phyloP scores from a whole-genome alignment of 2,888 invertebrate genomes.

The Nezara viridula region DNA sequence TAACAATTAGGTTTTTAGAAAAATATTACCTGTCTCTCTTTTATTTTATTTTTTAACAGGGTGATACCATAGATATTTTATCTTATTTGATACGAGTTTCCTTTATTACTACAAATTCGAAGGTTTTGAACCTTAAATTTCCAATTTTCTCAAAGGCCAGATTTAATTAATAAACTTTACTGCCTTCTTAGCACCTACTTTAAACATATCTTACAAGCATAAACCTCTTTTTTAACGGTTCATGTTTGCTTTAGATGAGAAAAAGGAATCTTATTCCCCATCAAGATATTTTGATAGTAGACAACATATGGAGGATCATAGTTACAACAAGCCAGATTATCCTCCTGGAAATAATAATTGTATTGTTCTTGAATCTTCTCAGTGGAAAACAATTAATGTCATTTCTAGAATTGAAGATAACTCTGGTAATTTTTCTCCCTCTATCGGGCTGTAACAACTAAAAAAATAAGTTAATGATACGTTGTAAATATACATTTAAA shows the following conservation, averaged over 20 bases:
- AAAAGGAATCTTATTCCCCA: background rate
- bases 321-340: background rate
- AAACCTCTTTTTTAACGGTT: background rate
- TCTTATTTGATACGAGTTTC: no score
- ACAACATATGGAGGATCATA: background rate
- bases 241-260: conserved; percentile 16
- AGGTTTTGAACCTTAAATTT: no score
- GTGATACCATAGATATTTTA: no score
- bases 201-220: background rate
- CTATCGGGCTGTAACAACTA: background rate
- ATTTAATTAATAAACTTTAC: no score
- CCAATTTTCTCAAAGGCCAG: no score
- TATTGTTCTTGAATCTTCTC: conserved; percentile 19
- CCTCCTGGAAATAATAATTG: conserved; percentile 35
- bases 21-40: no score
- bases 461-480: background rate
- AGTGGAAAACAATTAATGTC: background rate
- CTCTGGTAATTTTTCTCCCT: background rate
- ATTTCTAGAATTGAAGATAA: conserved; percentile 33
- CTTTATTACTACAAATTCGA: no score
- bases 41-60: no score
- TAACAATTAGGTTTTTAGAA: no score
- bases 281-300: conserved; percentile 22
- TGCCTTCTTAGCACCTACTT: background rate
- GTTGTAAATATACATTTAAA: background rate